Conservation (phyloP, 2,888 invertebrate genomes). For the Hedychridium roseum region DNA sequence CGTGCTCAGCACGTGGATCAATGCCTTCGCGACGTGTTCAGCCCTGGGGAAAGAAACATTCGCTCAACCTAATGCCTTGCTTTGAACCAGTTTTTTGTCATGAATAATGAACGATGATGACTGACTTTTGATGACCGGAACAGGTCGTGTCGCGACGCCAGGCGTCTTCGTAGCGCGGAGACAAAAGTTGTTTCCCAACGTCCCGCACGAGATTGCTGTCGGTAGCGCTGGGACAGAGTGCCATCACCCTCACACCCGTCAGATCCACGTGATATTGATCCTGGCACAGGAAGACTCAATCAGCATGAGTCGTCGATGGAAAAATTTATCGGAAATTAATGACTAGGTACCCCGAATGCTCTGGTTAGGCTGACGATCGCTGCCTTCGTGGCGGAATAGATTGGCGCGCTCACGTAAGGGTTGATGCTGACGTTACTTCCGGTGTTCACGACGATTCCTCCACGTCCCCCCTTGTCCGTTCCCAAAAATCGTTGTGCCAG, state of each 20-base stretch:
- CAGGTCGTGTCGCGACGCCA: conserved; percentile 76
- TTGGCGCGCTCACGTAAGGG: conserved; percentile 77
- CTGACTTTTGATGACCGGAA: conserved; percentile 72
- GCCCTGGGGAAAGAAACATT: no score
- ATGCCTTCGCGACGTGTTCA: conserved; percentile 70
- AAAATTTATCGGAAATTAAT: neutral
- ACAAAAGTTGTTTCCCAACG: conserved; percentile 75
- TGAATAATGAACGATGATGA: neutral
- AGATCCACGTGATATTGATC: conserved; percentile 77
- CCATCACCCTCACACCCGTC: conserved; percentile 77
- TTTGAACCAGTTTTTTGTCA: no score
- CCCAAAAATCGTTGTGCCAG: conserved; percentile 80
- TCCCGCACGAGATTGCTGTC: conserved; percentile 72
- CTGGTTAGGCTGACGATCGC: conserved; percentile 78
- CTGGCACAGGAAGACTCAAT: conserved; percentile 54
- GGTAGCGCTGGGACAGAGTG: conserved; percentile 75
- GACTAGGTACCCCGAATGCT: conserved; percentile 72
- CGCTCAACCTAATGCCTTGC: no score
- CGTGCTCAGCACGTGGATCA: conserved; percentile 43
- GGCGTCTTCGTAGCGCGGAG: conserved; percentile 76
- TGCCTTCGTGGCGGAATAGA: conserved; percentile 81
- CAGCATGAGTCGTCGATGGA: neutral
- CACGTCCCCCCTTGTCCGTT: conserved; percentile 77
- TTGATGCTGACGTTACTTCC: conserved; percentile 76
- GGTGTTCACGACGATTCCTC: conserved; percentile 80